These are phyloP conservation scores for Urocyon cinereoargenteus DNA, from an alignment of 2,797 vertebrate genomes.

Conservation along the genomic window DNA sequence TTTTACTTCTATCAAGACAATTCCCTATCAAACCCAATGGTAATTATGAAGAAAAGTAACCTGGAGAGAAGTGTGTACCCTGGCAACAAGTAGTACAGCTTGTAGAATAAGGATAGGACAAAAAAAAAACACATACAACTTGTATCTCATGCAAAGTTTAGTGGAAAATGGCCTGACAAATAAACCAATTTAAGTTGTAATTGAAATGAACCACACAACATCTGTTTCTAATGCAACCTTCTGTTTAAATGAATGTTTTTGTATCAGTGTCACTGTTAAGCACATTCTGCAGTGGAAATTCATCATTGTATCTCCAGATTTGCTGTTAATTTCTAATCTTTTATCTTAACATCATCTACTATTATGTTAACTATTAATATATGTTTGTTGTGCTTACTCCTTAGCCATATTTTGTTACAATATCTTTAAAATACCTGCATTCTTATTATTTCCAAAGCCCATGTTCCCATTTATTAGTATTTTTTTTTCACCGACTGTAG, in stretches of 20 bases:
- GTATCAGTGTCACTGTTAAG: background rate
- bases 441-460: background rate
- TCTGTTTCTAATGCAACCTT: constrained; percentile 32
- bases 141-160: background rate
- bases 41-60: background rate
- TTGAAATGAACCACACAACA: constrained; percentile 23
- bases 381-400: background rate
- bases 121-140: background rate
- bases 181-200: constrained; percentile 38
- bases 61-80: background rate
- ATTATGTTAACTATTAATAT: background rate
- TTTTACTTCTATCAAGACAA: background rate
- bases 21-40: background rate
- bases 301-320: background rate
- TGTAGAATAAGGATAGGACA: background rate
- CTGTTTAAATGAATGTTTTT: constrained; percentile 45
- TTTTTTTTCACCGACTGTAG: background rate
- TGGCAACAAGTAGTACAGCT: background rate
- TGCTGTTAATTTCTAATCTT: constrained; percentile 13
- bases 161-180: constrained; percentile 35
- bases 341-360: background rate
- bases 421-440: background rate
- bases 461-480: background rate
- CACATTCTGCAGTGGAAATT: background rate
- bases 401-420: background rate